phyloP scores from a whole-genome alignment of 2,113 vertebrate species.

The Tautogolabrus adspersus region DNA sequence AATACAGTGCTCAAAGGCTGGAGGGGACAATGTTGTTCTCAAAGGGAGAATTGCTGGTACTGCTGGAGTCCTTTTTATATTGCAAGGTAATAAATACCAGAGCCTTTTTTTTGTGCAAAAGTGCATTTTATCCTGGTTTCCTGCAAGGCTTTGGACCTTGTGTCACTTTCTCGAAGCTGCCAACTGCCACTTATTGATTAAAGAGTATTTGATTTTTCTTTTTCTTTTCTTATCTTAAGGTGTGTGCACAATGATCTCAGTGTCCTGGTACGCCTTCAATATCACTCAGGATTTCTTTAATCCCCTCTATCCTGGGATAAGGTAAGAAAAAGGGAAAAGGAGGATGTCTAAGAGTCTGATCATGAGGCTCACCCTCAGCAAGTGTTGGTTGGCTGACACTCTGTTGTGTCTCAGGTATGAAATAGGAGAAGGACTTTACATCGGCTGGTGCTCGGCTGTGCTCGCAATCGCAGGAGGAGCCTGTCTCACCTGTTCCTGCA shows the following conservation, averaged over 20 bases:
- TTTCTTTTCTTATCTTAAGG: conserved; percentile 73
- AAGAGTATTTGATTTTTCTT: not conserved
- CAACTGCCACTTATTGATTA: conserved; percentile 20
- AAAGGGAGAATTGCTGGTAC: conserved; percentile 86
- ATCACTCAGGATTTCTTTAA: conserved; percentile 91
- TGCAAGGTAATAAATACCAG: conserved; percentile 82
- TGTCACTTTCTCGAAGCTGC: not conserved
- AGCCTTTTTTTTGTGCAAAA: too few species aligned
- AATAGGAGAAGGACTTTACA: conserved; percentile 90
- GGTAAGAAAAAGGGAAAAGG: conserved; percentile 78
- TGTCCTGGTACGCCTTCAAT: conserved; percentile 93
- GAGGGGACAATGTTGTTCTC: conserved; percentile 72
- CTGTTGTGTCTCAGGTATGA: conserved; percentile 84
- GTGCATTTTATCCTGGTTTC: not conserved
- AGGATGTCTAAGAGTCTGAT: not conserved
- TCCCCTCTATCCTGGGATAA: conserved; percentile 85
- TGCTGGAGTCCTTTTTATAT: conserved; percentile 83
- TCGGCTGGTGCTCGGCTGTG: conserved; percentile 90
- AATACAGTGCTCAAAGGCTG: conserved; percentile 87
- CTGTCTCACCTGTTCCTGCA: conserved; percentile 85
- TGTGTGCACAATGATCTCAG: conserved; percentile 87
- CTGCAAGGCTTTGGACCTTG: conserved; percentile 21
- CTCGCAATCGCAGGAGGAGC: conserved; percentile 86
- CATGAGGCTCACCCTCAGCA: not conserved
- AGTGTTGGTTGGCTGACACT: conserved; percentile 25